Evolutionary conservation across 2,113 vertebrate genomes (phyloP).

Genomic region (Motacilla alba): DNA sequence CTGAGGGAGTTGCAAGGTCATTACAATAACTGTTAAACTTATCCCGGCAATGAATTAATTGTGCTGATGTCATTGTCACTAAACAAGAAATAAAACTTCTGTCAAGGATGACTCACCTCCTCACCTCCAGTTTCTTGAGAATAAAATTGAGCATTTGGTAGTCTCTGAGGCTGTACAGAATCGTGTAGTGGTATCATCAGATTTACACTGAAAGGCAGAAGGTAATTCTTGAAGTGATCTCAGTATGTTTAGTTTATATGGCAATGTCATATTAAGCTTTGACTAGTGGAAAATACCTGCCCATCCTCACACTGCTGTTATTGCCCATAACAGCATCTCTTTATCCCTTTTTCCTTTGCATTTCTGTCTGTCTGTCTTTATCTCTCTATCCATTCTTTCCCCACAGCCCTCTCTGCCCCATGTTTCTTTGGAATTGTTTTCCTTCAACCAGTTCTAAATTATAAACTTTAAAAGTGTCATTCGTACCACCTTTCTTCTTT

Average conservation of each 20-base stretch:
- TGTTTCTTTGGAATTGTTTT: neutral
- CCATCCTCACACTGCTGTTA: neutral
- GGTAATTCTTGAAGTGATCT: neutral
- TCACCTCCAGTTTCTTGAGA: neutral
- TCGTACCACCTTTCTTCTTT: neutral
- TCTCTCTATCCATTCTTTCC: neutral
- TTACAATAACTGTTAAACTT: neutral
- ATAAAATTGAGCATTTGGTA: neutral
- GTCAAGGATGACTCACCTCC: neutral
- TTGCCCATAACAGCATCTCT: neutral
- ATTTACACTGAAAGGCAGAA: neutral
- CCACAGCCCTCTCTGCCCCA: neutral
- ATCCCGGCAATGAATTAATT: neutral
- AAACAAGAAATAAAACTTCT: neutral
- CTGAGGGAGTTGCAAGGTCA: rapidly evolving
- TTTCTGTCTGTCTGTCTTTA: neutral
- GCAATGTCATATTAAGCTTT: neutral
- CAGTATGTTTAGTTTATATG: neutral
- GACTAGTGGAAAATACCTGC: neutral
- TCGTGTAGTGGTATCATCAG: neutral
- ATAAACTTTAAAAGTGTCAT: neutral
- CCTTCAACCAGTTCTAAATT: neutral
- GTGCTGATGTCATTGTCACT: neutral
- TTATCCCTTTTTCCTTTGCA: neutral
- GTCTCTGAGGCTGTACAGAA: neutral